A percentile compares a stretch with the other conserved stretches of the same genome.
Evolutionary conservation across 2,888 invertebrate species (phyloP).

Genomic region (Meta bourneti): DNA sequence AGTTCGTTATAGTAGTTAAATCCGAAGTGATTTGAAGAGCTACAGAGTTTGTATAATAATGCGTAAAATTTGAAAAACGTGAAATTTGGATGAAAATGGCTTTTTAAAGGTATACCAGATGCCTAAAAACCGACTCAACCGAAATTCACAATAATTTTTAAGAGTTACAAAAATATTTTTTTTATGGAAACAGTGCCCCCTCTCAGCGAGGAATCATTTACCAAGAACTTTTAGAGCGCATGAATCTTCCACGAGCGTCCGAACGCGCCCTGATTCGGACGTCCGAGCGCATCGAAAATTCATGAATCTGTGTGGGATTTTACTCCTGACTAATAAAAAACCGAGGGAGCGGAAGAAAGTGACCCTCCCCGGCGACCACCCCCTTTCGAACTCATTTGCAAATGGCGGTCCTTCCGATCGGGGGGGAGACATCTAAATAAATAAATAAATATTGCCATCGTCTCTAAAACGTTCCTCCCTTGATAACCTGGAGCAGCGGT

Average conservation of each 20-base stretch:
- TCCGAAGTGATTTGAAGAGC: no score
- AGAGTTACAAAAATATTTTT: no score
- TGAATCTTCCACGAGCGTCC: neutral
- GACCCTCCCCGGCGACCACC: constrained; percentile 43
- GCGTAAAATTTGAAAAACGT: no score
- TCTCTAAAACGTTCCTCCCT: constrained; percentile 45
- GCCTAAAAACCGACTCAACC: no score
- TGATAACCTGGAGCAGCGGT: constrained; percentile 53
- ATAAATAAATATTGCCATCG: constrained; percentile 53
- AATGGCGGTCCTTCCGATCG: constrained; percentile 55
- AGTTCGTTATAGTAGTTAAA: no score
- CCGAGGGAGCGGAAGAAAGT: neutral
- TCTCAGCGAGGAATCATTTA: neutral
- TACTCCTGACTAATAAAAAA: constrained; percentile 44
- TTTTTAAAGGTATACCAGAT: no score
- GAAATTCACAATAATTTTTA: no score
- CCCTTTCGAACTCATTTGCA: constrained; percentile 67
- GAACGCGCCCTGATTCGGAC: neutral
- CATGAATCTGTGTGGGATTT: constrained; percentile 37
- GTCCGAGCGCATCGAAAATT: constrained; percentile 57
- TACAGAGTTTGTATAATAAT: no score
- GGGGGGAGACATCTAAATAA: constrained; percentile 42
- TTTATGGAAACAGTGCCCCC: neutral
- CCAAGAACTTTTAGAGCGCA: neutral
- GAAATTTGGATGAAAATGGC: no score